A percentile compares a stretch with the other conserved stretches of the same genome.
These are phyloP conservation scores for Sebastiscus tertius DNA, from an alignment of 2,797 vertebrate genomes.

Conservation along the genomic window DNA sequence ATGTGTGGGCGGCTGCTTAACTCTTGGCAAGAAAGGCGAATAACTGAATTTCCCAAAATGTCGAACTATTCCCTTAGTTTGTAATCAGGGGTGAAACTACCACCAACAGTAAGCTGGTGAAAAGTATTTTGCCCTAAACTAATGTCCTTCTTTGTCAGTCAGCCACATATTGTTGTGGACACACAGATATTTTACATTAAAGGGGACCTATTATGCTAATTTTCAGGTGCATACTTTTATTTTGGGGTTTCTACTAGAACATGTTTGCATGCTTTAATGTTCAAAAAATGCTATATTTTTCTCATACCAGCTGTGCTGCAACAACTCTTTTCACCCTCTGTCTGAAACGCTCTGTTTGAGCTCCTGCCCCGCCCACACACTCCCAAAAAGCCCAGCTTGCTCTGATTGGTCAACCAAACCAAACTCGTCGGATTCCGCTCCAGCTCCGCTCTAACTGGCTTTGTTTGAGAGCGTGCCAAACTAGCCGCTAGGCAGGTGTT, in stretches of 20 bases:
- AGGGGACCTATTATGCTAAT: no score
- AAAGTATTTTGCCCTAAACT: slow-evolving; percentile 1
- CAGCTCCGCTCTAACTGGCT: no score
- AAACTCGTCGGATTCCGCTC: background rate
- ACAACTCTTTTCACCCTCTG: no score
- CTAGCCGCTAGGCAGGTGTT: background rate
- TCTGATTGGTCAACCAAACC: background rate
- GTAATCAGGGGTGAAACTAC: background rate
- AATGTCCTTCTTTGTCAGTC: background rate
- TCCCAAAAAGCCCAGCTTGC: background rate
- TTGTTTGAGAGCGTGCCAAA: background rate
- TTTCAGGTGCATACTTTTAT: no score
- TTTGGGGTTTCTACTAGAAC: no score
- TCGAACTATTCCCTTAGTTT: no score
- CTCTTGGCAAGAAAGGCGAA: no score
- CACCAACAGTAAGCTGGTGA: background rate
- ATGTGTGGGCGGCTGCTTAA: background rate
- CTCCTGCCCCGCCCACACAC: background rate
- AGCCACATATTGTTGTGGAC: background rate
- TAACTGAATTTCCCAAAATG: no score
- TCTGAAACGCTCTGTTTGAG: no score
- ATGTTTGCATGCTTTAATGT: no score
- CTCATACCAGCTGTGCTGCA: no score
- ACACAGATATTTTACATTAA: background rate
- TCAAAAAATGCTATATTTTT: no score